Base-by-base conservation (phyloP, 2,113 vertebrate species). In the Prolemur simus region DNA sequence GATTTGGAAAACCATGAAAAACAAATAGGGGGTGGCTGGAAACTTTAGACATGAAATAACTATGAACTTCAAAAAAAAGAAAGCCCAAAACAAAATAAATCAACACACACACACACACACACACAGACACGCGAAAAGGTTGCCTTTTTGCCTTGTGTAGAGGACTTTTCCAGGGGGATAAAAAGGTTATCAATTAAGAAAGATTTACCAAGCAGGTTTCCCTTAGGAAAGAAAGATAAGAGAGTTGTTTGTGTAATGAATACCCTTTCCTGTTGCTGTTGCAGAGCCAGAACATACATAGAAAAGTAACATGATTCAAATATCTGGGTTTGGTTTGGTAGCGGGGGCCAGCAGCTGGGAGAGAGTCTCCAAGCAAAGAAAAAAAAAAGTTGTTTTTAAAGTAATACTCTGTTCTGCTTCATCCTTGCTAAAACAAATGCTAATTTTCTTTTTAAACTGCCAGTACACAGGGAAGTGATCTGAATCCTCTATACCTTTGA, bases 381-480 rank as follows among this genome's bases (percentile, higher is more conserved):
- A 49, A 58, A 58, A 45, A 9, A 32, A 76, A 82, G 45, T 84
- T 83, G 49, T 39, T 66, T 95, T 93, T 49, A 89, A 81, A 66
- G 68, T 83, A 76, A 66, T 71, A 56, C n/a, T 66, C 56, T 71
- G 78, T 64, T 92, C 9, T 58, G 52, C 37, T 96, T 97, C 91
- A 87, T 83, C 89, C 95, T 95, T 94, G 73, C 93, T 94, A 95
- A 97, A 97, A 97, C 74, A 97, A 96, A 98, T 98, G 97, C 83
- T 96, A 97, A 97, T 97, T 97, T 96, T 98, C 91, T 93, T 96
- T 98, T 97, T 80, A 95, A 96, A 92, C 64, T 97, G 87, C 83
- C 63, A 96, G 76, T 92, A 96, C 58, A 84, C 52, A 89, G 87
- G 63, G 80, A 97, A 97, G 83, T 93, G 94, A 97, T 95, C 92